phyloP scores from a whole-genome alignment of 2,888 invertebrate genomes.

The Dolomedes plantarius region DNA sequence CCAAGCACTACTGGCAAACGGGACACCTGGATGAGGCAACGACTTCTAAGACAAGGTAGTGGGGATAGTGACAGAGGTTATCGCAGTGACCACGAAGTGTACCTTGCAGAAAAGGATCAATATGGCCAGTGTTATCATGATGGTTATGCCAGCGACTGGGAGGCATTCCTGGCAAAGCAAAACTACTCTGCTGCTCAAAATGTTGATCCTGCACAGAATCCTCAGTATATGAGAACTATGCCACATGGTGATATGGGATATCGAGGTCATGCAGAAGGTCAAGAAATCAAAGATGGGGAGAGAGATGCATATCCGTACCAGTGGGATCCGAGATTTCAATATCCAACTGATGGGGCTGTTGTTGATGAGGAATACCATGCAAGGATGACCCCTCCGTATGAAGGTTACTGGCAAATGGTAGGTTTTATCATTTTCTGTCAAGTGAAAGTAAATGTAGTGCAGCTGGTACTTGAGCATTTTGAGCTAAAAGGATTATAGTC shows the following conservation, averaged over 20 bases:
- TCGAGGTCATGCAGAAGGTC: conserved; percentile 66
- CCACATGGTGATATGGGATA: conserved; percentile 44
- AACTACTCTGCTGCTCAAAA: conserved; percentile 19
- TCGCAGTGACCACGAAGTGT: conserved; percentile 70
- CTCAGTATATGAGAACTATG: conserved; percentile 36
- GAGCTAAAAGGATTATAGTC: too few relatives aligned
- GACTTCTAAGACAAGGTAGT: conserved; percentile 53
- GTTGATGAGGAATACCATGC: conserved; percentile 53
- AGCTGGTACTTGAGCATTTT: too few relatives aligned
- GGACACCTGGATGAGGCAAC: conserved; percentile 63
- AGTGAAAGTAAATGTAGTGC: background rate
- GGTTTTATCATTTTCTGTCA: background rate
- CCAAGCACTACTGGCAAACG: conserved; percentile 35
- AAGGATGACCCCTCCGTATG: conserved; percentile 41
- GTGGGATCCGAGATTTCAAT: conserved; percentile 45
- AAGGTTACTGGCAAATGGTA: conserved; percentile 66
- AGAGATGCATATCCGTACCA: conserved; percentile 29
- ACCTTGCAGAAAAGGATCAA: conserved; percentile 61
- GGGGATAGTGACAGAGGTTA: conserved; percentile 71
- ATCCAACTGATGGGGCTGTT: conserved; percentile 31
- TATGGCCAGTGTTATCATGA: conserved; percentile 53
- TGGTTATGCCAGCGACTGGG: conserved; percentile 72
- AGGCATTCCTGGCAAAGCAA: conserved; percentile 65
- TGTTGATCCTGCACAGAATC: conserved; percentile 12
- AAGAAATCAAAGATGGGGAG: conserved; percentile 56